phyloP scores from a whole-genome alignment of 1,140 invertebrate genomes.

The Leptonema lineaticorne region DNA sequence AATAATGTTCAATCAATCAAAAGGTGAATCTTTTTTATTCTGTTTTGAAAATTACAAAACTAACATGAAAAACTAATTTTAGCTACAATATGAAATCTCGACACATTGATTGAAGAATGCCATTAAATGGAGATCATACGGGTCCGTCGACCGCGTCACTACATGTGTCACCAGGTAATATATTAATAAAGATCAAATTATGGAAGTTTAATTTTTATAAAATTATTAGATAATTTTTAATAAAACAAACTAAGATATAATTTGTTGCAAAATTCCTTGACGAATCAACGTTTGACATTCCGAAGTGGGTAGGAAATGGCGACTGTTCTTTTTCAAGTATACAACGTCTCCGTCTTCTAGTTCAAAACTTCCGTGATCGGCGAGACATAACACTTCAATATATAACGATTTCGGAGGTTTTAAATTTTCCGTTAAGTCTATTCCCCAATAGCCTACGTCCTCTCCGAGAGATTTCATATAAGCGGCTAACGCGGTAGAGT shows the following conservation, averaged over 20 bases:
- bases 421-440: conserved; percentile 87
- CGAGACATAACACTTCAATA: conserved; percentile 86
- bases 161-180: too few species aligned
- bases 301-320: conserved; percentile 84
- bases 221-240: too few species aligned
- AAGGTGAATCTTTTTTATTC: background rate
- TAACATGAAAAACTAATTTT: background rate
- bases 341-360: conserved; percentile 89
- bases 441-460: conserved; percentile 65
- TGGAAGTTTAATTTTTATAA: too few species aligned
- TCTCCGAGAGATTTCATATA: conserved; percentile 89
- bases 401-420: conserved; percentile 90
- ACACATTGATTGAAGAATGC: too few species aligned
- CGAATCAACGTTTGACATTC: conserved; percentile 90
- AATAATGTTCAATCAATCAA: too few species aligned
- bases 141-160: too few species aligned
- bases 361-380: conserved; percentile 92
- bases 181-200: too few species aligned
- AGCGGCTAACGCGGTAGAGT: conserved; percentile 81
- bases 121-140: too few species aligned
- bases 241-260: conserved; percentile 52
- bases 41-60: background rate
- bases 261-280: conserved; percentile 88
- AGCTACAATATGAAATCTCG: too few species aligned
- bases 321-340: conserved; percentile 87